Base-by-base conservation (phyloP, 1,140 invertebrate species). In the Thrips palmi region DNA sequence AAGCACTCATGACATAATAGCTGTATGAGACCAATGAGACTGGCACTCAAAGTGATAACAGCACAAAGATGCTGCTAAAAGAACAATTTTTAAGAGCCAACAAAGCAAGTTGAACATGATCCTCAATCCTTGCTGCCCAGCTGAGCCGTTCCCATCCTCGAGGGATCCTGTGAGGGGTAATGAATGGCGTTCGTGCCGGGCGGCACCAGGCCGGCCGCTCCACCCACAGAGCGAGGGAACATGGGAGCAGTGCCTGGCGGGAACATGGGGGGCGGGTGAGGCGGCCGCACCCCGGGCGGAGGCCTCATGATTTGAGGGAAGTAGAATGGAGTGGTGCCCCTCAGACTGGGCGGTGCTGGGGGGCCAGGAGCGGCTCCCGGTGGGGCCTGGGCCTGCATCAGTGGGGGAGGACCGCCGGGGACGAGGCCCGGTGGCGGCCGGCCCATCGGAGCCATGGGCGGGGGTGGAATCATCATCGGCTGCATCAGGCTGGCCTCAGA, bases 121-220 rank as follows among this genome's bases (percentile, higher is more conserved):
- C n/a, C n/a, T n/a, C n/a, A n/a, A n/a, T n/a, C n/a, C n/a, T n/a
- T n/a, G n/a, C n/a, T n/a, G n/a, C 29, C 40, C 21, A 29, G 42
- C n/a, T 69, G 67, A 20, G 67, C 65, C 0, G 76, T 69, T 1
- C 89, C 88, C 64, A 94, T 74, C 40, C 88, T 68, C 14, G 77
- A 75, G 5, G 88, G 88, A 68, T 96, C 88, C 53, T 93, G 88
- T 51, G 85, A 91, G 2, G 88, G 88, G 66, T 96, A 96, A 57
- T 92, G 86, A 28, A 92, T 74, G 19, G 38, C 41, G 22, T 58
- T 42, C n/a, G 64, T 64, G 34, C 64, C 62, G 22, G 64, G 58
- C 31, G 64, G 62, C 37, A 65, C 63, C 3, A 64, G 57, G 5
- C 60, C 52, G 17, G 64, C 55, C 2, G 56, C 47, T 18, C 60